Percentiles rank a stretch among this genome's conserved stretches.
Evolutionary conservation across 2,797 vertebrate species (phyloP).

Genomic region (Hyperoplus immaculatus): DNA sequence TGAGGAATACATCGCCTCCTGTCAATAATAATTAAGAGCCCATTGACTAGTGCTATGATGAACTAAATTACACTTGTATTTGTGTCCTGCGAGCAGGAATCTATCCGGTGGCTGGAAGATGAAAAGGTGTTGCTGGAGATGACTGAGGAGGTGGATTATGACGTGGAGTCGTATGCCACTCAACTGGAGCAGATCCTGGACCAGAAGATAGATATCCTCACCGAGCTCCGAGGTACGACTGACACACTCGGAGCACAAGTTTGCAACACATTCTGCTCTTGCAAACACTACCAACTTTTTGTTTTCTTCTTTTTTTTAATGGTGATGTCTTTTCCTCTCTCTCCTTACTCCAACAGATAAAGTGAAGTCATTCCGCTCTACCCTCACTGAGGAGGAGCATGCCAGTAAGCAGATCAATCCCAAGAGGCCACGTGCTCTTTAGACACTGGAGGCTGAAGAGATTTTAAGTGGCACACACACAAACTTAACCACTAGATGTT

Average conservation of each 20-base stretch:
- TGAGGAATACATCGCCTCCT: too few species aligned
- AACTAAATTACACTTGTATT: not conserved
- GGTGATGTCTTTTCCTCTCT: not conserved
- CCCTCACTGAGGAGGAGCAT: conserved; percentile 97
- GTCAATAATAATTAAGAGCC: too few species aligned
- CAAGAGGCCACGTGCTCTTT: conserved; percentile 91
- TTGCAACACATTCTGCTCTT: not conserved
- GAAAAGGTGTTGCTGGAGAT: conserved; percentile 96
- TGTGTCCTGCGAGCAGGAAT: conserved; percentile 87
- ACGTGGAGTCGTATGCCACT: conserved; percentile 95
- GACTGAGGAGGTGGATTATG: conserved; percentile 99
- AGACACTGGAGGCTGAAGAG: conserved; percentile 50
- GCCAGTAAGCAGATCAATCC: conserved; percentile 99
- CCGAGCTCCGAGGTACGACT: conserved; percentile 91
- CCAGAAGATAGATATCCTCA: conserved; percentile 96
- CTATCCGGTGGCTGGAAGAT: conserved; percentile 96
- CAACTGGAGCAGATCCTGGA: conserved; percentile 97
- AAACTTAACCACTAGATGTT: conserved; percentile 76
- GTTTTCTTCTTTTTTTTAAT: not conserved
- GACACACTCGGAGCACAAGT: not conserved
- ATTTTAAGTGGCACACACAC: conserved; percentile 42
- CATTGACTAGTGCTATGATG: not conserved
- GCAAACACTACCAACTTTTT: not conserved
- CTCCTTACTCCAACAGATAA: conserved; percentile 88
- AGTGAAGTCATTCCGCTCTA: conserved; percentile 97